phyloP scores from a whole-genome alignment of 2,113 vertebrate genomes.

The Poicephalus gulielmi region DNA sequence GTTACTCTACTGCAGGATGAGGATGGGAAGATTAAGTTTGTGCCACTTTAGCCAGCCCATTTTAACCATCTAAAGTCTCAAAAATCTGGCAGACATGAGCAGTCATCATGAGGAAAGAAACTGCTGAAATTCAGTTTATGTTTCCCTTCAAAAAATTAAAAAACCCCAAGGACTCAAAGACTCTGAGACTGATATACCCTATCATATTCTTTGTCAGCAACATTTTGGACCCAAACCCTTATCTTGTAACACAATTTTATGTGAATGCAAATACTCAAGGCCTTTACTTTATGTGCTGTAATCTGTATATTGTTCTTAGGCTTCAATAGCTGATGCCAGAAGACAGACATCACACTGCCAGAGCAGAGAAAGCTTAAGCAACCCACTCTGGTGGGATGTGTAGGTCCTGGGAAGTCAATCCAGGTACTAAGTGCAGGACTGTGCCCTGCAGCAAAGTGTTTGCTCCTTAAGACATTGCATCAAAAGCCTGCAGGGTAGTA shows the following conservation, averaged over 20 bases:
- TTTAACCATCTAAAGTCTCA: background rate
- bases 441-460: background rate
- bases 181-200: background rate
- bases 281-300: background rate
- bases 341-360: background rate
- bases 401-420: background rate
- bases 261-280: background rate
- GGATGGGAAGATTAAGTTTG: background rate
- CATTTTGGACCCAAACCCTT: background rate
- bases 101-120: background rate
- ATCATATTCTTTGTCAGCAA: background rate
- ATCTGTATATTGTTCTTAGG: background rate
- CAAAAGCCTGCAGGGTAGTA: background rate
- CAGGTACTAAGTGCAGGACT: background rate
- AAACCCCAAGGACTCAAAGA: background rate
- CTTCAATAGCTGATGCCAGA: background rate
- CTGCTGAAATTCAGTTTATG: background rate
- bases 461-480: accelerated
- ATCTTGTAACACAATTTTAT: background rate
- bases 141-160: background rate
- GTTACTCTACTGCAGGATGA: background rate
- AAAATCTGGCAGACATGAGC: background rate
- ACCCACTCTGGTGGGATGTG: accelerated
- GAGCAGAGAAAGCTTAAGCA: background rate
- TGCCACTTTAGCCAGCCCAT: background rate